A percentile compares a stretch with the other conserved stretches of the same genome.
Evolutionary conservation across 2,113 vertebrate genomes (phyloP).

Genomic region (Menidia beryllina): DNA sequence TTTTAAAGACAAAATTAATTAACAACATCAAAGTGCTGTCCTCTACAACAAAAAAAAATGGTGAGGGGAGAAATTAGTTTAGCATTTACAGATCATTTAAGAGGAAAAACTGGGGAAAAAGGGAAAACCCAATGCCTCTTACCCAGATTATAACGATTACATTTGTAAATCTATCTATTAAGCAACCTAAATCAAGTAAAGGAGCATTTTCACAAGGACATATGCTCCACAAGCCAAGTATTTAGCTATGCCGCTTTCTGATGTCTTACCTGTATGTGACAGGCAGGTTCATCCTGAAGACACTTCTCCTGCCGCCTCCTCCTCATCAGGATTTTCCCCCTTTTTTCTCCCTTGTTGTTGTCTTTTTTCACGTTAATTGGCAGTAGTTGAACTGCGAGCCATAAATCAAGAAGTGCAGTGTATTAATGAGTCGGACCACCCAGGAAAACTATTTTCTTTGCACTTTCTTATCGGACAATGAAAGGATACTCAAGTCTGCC

Average conservation of each 20-base stretch:
- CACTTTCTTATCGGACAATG: conserved; percentile 75
- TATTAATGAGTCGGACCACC: conserved; percentile 84
- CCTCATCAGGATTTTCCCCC: conserved; percentile 19
- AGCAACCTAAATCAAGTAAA: not conserved
- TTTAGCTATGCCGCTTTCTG: not conserved
- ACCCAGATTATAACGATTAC: not conserved
- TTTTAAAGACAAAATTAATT: not conserved
- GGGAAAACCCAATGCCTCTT: not conserved
- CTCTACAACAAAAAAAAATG: not conserved
- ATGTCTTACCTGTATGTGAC: conserved; percentile 62
- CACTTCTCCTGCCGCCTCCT: conserved; percentile 45
- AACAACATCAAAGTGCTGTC: not conserved
- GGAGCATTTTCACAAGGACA: not conserved
- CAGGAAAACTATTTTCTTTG: conserved; percentile 76
- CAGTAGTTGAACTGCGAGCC: conserved; percentile 84
- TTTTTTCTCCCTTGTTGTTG: conserved; percentile 15
- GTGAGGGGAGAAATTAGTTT: not conserved
- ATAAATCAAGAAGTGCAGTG: conserved; percentile 85
- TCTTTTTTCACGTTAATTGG: conserved; percentile 80
- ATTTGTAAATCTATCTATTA: not conserved
- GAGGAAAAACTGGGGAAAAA: not conserved
- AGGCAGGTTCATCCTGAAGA: conserved; percentile 51
- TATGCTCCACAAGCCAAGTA: not conserved
- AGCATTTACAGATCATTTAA: no score
- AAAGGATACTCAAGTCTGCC: conserved; percentile 75